Conservation (phyloP, 92 coral and sea anemone genomes). For the Phenganax subtilis region DNA sequence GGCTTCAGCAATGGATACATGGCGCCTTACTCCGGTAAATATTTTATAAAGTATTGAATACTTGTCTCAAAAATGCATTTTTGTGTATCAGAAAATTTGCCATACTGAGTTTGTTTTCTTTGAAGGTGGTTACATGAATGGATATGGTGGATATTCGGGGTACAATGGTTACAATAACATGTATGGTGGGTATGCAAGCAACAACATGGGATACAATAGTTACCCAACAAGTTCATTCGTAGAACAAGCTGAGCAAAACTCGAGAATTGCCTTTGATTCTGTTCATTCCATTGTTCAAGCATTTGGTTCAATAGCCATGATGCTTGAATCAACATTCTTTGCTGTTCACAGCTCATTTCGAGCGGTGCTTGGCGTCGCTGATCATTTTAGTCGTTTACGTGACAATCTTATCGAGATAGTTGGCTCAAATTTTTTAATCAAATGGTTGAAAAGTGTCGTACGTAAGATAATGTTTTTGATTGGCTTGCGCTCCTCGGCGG, state of each 20-base stretch:
- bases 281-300: constrained; percentile 95
- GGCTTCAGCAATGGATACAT: constrained; percentile 29
- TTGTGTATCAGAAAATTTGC: neutral
- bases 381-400: constrained; percentile 85
- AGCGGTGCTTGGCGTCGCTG: constrained; percentile 94
- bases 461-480: constrained; percentile 60
- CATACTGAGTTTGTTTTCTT: neutral
- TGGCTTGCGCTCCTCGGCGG: constrained; percentile 54
- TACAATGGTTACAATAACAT: constrained; percentile 65
- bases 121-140: constrained; percentile 61
- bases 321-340: constrained; percentile 96
- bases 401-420: constrained; percentile 67
- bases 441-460: constrained; percentile 58
- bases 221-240: constrained; percentile 67
- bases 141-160: constrained; percentile 56
- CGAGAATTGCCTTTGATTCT: constrained; percentile 89
- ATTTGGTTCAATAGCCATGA: constrained; percentile 96
- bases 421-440: constrained; percentile 73
- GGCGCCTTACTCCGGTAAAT: constrained; percentile 9
- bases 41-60: neutral
- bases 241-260: constrained; percentile 84
- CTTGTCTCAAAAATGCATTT: neutral
- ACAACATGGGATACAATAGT: constrained; percentile 48
- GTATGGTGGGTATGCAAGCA: constrained; percentile 53
- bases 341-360: constrained; percentile 82